phyloP scores from a whole-genome alignment of 2,113 vertebrate genomes.

The Damaliscus lunatus region DNA sequence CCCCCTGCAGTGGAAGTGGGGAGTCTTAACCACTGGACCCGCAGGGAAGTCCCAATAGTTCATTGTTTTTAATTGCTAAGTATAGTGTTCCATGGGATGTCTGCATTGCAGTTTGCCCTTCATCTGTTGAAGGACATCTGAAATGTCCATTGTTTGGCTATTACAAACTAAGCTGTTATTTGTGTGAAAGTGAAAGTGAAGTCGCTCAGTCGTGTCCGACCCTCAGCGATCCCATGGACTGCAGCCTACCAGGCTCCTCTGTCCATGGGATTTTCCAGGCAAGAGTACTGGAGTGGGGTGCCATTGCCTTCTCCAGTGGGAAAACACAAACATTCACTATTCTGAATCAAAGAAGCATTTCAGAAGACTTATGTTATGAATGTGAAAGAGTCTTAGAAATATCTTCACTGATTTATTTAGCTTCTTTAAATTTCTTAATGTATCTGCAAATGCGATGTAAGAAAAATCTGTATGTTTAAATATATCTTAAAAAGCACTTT shows the following conservation, averaged over 20 bases:
- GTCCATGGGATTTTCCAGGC: too few relatives aligned
- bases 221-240: too few relatives aligned
- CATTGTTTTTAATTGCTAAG: not conserved
- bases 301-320: too few relatives aligned
- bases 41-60: not conserved
- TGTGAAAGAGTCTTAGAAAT: not conserved
- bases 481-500: not conserved
- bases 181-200: too few relatives aligned
- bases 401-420: not conserved
- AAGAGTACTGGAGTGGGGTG: too few relatives aligned
- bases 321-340: not conserved
- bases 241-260: too few relatives aligned
- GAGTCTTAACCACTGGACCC: not conserved
- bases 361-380: not conserved
- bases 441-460: not conserved
- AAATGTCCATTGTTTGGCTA: not conserved
- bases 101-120: not conserved
- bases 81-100: not conserved
- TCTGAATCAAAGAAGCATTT: not conserved
- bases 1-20: not conserved
- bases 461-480: slow-evolving; percentile 3
- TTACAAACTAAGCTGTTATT: not conserved
- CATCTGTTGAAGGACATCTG: not conserved
- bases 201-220: too few relatives aligned
- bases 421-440: not conserved